These are phyloP conservation scores for Saguinus midas DNA, from an alignment of 2,113 vertebrate species.

Conservation along the genomic window DNA sequence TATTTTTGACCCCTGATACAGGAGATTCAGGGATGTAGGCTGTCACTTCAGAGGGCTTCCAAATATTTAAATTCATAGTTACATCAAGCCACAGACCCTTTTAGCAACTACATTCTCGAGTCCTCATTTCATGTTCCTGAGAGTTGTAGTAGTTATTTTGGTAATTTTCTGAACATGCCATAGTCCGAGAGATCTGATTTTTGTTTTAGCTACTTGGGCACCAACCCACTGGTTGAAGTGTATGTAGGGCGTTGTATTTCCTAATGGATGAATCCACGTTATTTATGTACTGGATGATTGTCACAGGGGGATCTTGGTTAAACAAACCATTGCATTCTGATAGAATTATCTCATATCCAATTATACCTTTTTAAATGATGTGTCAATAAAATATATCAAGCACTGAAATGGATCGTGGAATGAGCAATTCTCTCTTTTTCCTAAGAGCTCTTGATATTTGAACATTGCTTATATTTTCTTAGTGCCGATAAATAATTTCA, in stretches of 20 bases:
- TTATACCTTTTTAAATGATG: neutral
- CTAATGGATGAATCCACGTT: neutral
- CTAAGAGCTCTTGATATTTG: neutral
- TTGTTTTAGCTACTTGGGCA: neutral
- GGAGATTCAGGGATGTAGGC: neutral
- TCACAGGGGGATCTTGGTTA: conserved; percentile 8
- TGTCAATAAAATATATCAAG: neutral
- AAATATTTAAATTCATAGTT: neutral
- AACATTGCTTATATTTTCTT: neutral
- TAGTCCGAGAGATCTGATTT: neutral
- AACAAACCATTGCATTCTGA: neutral
- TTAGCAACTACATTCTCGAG: neutral
- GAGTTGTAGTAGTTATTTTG: neutral
- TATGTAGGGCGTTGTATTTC: neutral
- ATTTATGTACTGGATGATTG: neutral
- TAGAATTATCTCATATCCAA: neutral
- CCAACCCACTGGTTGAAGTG: neutral
- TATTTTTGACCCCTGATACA: neutral
- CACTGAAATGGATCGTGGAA: neutral
- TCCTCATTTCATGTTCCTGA: neutral
- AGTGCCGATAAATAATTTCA: neutral
- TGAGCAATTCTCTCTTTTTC: neutral
- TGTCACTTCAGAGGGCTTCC: neutral
- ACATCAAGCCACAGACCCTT: neutral
- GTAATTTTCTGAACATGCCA: neutral